Evolutionary conservation across 2,888 invertebrate genomes (phyloP).

Genomic region (Dascillus cervinus): DNA sequence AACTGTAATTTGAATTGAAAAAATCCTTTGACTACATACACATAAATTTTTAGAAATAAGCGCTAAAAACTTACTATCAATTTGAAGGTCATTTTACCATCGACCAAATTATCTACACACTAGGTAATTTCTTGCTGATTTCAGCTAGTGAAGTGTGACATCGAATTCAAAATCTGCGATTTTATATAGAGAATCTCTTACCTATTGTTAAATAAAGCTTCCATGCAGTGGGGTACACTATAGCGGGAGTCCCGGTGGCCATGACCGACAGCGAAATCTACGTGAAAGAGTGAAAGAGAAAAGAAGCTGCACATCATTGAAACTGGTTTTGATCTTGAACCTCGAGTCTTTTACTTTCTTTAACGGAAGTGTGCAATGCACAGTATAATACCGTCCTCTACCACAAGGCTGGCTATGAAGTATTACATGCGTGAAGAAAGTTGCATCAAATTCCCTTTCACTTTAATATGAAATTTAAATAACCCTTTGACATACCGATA

Average conservation of each 20-base stretch:
- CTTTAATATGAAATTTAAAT: constrained; percentile 15
- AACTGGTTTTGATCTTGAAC: constrained; percentile 14
- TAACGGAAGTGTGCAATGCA: constrained; percentile 10
- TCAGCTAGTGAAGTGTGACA: constrained; percentile 15
- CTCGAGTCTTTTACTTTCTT: constrained; percentile 12
- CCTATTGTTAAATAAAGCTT: constrained; percentile 11
- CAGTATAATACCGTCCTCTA: constrained; percentile 3
- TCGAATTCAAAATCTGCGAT: constrained; percentile 12
- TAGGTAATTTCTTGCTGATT: constrained; percentile 14
- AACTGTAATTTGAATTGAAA: too few species aligned
- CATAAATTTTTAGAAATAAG: constrained; percentile 3
- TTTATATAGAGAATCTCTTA: constrained; percentile 19
- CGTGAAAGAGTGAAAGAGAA: constrained; percentile 21
- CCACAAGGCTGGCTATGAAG: constrained; percentile 10
- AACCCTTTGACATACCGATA: constrained; percentile 18
- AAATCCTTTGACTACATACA: constrained; percentile 4
- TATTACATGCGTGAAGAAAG: constrained; percentile 19
- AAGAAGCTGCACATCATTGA: constrained; percentile 16
- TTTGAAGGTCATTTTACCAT: constrained; percentile 18
- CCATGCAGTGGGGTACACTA: constrained; percentile 16
- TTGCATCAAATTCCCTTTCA: constrained; percentile 19
- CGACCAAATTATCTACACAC: constrained; percentile 2
- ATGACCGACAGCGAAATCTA: constrained; percentile 20
- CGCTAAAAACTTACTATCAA: constrained; percentile 20
- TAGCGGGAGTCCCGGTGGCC: constrained; percentile 19